Evolutionary conservation across 2,888 invertebrate genomes (phyloP).

Genomic region (Conus canariensis): DNA sequence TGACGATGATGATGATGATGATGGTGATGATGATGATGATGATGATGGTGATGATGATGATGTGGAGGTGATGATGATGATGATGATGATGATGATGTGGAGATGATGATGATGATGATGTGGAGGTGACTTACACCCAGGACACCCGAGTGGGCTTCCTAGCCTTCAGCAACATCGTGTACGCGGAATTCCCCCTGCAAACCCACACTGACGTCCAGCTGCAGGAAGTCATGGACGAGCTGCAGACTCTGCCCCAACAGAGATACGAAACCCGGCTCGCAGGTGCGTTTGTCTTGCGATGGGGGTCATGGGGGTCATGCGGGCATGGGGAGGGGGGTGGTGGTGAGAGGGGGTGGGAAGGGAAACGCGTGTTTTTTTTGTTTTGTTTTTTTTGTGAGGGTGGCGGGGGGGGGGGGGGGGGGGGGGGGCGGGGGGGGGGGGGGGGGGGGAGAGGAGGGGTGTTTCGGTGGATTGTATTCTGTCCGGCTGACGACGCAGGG

Average conservation of each 20-base stretch:
- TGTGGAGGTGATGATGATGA: not conserved
- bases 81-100: not conserved
- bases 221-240: not conserved
- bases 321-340: not conserved
- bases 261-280: constrained; percentile 32
- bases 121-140: not conserved
- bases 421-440: not conserved
- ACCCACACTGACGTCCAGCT: not conserved
- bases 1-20: no score
- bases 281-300: not conserved
- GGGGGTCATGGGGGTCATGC: no score
- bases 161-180: constrained; percentile 41
- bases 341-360: not conserved
- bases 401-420: not conserved
- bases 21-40: no score
- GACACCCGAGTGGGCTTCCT: constrained; percentile 41
- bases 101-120: not conserved
- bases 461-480: not conserved
- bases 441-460: not conserved
- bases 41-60: no score
- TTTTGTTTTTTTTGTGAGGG: not conserved
- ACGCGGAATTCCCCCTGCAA: constrained; percentile 30
- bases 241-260: constrained; percentile 30
- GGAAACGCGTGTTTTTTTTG: not conserved
- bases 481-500: no score